Evolutionary conservation across 1,140 invertebrate genomes (phyloP), one percentile per base, ranked within the genome.

Genomic region (Galendromus occidentalis): DNA sequence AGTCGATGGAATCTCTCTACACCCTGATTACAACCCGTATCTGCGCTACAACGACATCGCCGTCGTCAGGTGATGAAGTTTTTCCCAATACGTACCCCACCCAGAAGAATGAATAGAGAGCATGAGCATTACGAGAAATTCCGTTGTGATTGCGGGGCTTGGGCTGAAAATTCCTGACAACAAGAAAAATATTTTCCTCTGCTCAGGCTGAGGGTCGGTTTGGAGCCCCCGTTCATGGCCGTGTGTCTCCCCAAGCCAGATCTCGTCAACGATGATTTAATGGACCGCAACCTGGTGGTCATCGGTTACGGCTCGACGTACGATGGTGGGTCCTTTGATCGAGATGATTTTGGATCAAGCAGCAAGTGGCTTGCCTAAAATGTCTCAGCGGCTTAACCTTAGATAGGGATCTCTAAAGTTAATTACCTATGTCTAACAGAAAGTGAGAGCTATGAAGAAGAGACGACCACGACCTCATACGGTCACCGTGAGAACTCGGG

Each of bases 31-130:
- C 33, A 59, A 59, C 33, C 51, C 51, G 2, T 59, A 59, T 22
- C 51, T 59, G n/a, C 51, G 25, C 51, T 59, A 59, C 22, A 59
- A 59, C 51, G 51, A 59, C 20, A 22, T 59, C 51, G 51, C 51
- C 2, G 22, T 59, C 2, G 51, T 59, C 25, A 59, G 51, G 51
- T 59, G 17, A 25, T 39, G 33, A 39, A n/a, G n/a, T n/a, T n/a
- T n/a, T n/a, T n/a, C n/a, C n/a, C n/a, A n/a, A n/a, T n/a, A n/a
- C 33, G 33, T 9, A 39, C 9, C 33, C 33, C 33, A 12, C 42
- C 18, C 42, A 44, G 12, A n/a, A 44, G 42, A 44, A 44, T 44
- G 12, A 44, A 44, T 44, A 44, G n/a, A n/a, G n/a, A n/a, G n/a
- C n/a, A n/a, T 47, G 14, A 47, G 14, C 45, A 47, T 47, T 47